Evolutionary conservation across 2,888 invertebrate species (phyloP).

Genomic region (Diploptera punctata): DNA sequence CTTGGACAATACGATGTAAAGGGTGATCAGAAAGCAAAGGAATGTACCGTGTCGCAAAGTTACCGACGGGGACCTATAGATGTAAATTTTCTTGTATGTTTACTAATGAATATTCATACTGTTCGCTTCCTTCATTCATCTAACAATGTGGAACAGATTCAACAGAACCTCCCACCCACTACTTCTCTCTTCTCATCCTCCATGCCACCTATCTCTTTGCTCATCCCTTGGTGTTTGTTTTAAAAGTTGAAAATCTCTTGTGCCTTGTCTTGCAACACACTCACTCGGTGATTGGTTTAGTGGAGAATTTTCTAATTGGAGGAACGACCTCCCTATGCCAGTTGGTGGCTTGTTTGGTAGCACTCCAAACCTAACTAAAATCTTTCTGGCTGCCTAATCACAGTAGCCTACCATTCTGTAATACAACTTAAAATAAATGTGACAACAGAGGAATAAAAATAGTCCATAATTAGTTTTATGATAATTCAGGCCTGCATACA

Average conservation of each 20-base stretch:
- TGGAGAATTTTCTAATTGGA: conserved; percentile 30
- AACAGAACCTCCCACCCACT: conserved; percentile 24
- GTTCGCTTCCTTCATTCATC: conserved; percentile 42
- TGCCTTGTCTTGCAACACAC: conserved; percentile 8
- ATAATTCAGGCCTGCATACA: no score
- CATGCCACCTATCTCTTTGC: conserved; percentile 31
- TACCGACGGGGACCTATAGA: conserved; percentile 15
- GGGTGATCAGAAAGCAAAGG: no score
- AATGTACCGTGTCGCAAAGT: background rate
- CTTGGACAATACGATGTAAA: no score
- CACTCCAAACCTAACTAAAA: background rate
- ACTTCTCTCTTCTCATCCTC: conserved; percentile 9
- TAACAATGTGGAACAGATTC: conserved; percentile 43
- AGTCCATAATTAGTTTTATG: no score
- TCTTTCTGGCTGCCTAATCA: background rate
- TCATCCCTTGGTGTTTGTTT: conserved; percentile 41
- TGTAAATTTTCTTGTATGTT: conserved; percentile 37
- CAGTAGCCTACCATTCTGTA: no score
- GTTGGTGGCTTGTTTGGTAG: conserved; percentile 23
- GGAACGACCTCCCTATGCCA: conserved; percentile 25
- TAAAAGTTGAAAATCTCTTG: conserved; percentile 39
- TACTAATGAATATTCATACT: conserved; percentile 42
- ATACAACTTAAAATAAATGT: no score
- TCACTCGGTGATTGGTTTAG: conserved; percentile 30
- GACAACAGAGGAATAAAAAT: no score